These are phyloP conservation scores for Macaria liturata DNA, from an alignment of 2,888 invertebrate genomes.

Conservation along the genomic window DNA sequence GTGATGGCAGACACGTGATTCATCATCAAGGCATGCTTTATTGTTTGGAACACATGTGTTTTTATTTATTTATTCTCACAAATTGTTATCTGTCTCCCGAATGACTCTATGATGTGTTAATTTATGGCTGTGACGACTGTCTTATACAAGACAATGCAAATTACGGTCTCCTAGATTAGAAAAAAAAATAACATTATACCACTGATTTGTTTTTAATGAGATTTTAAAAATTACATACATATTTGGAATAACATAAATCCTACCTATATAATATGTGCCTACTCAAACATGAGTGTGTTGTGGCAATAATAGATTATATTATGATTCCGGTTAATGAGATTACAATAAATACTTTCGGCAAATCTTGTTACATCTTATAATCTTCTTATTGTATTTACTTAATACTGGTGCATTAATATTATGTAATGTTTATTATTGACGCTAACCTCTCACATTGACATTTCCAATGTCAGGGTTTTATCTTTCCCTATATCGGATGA, in stretches of 20 bases:
- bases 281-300: background rate
- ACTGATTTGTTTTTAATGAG: too few species aligned
- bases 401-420: too few species aligned
- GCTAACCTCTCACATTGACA: slow-evolving; percentile 2
- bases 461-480: slow-evolving; percentile 7
- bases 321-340: slow-evolving; percentile 3
- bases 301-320: too few species aligned
- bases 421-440: slow-evolving; percentile 5
- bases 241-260: too few species aligned
- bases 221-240: too few species aligned
- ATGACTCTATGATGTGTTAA: slow-evolving; percentile 15
- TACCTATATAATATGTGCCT: too few species aligned
- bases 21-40: slow-evolving; percentile 39
- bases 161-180: too few species aligned
- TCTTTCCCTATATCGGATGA: background rate
- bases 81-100: slow-evolving; percentile 14
- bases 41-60: slow-evolving; percentile 35
- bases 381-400: background rate
- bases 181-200: too few species aligned
- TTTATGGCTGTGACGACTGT: too few species aligned
- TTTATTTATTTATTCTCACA: slow-evolving; percentile 22
- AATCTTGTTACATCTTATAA: background rate
- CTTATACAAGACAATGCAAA: too few species aligned
- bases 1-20: slow-evolving; percentile 37
- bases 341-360: slow-evolving; percentile 3